Evolutionary conservation across 2,113 vertebrate genomes (phyloP), one percentile per base, ranked within the genome.

Genomic region (Thunnus maccoyii): DNA sequence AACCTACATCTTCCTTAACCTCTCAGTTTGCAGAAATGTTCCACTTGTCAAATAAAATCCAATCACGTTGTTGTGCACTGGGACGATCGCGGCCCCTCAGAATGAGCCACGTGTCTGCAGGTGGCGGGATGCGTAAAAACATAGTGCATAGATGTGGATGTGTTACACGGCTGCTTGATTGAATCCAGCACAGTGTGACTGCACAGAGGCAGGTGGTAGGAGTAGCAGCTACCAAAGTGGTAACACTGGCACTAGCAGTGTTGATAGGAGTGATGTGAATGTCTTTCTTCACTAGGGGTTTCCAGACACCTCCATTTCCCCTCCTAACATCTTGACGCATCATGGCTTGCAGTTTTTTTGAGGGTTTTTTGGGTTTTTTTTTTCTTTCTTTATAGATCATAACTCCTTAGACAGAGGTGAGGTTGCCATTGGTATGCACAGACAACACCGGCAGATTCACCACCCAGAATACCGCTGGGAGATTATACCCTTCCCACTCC

Each of bases 341-440:
- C 58, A 51, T 18, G 54, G 63, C 50, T 56, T 17, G 16, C 51
- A 17, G 27, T 11, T 60, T 58, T 68, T 46, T 51, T 41, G 22
- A 22, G 22, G 22, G 22, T 22, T 22, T 22, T 22, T 22, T 22
- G 1, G 22, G 22, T 27, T 16, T 41, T 48, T 13, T 10, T 44
- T 7, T 15, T 2, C 27, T 57, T 47, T 50, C 46, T 75, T 84
- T 77, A 74, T 68, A 85, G 73, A 80, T 88, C 76, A 86, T 78
- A 87, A 87, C 89, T 73, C 72, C 86, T 86, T 17, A 68, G 75
- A 80, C 85, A 79, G 87, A 89, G 86, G 89, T 82, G 86, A 89
- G 90, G 89, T 88, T 91, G 69, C 80, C 85, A 90, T 93, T 90
- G 90, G 89, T 92, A 92, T 91, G 90, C 92, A 80, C 82, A 78